Conservation (phyloP, 1,140 invertebrate species). For the Papilio dardanus region DNA sequence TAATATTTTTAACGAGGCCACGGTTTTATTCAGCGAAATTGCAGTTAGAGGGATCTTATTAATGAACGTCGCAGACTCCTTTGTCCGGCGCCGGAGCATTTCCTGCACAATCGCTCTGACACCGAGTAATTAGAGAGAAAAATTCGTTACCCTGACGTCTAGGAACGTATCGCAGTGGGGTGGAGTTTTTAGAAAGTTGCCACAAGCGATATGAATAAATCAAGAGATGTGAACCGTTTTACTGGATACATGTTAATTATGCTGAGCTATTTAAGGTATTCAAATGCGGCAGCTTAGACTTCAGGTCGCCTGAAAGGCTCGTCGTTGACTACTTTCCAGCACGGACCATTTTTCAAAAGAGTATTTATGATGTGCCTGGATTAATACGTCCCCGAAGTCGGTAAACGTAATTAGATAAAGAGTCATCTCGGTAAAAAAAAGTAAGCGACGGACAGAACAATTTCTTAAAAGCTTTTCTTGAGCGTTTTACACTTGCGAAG, state of each 20-base stretch:
- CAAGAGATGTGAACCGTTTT: constrained; percentile 35
- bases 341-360: neutral
- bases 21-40: constrained; percentile 77
- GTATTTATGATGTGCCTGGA: constrained; percentile 19
- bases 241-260: constrained; percentile 31
- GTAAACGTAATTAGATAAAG: constrained; percentile 33
- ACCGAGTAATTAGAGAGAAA: constrained; percentile 80
- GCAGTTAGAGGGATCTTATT: constrained; percentile 81
- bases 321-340: neutral
- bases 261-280: constrained; percentile 3
- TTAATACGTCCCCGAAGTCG: constrained; percentile 13
- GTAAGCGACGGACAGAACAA: constrained; percentile 22
- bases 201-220: constrained; percentile 46
- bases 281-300: neutral
- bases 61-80: constrained; percentile 78
- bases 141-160: constrained; percentile 74
- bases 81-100: constrained; percentile 73
- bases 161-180: constrained; percentile 58
- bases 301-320: neutral
- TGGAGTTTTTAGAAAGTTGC: constrained; percentile 46
- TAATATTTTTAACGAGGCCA: constrained; percentile 73
- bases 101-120: constrained; percentile 78
- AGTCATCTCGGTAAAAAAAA: constrained; percentile 29
- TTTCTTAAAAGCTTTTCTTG: constrained; percentile 29
- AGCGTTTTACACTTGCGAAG: constrained; percentile 28